Conservation (phyloP, 1,140 invertebrate species). For the Leptoteleia sp. region DNA sequence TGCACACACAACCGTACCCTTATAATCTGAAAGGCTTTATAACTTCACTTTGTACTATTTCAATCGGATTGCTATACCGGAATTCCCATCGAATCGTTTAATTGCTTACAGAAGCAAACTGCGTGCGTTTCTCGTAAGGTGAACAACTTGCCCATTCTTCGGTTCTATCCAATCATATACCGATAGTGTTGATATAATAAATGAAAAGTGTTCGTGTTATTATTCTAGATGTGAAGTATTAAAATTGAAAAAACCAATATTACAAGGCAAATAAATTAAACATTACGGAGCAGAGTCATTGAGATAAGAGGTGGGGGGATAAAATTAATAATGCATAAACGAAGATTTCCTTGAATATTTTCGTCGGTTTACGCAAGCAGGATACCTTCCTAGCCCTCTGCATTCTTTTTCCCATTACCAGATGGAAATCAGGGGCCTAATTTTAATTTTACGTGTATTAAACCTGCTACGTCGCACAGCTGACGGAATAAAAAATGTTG, state of each 20-base stretch:
- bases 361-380: conserved; percentile 36
- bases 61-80: conserved; percentile 61
- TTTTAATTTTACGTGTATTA: conserved; percentile 84
- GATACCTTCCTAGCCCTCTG: conserved; percentile 32
- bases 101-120: conserved; percentile 57
- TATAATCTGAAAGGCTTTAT: conserved; percentile 67
- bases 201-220: no score
- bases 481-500: conserved; percentile 75
- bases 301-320: conserved; percentile 5
- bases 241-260: no score
- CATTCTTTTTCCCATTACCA: conserved; percentile 82
- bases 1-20: conserved; percentile 55
- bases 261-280: conserved; percentile 66
- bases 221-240: no score
- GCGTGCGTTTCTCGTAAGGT: conserved; percentile 28
- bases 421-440: conserved; percentile 83
- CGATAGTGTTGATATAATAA: no score
- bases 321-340: conserved; percentile 67
- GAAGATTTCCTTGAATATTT: conserved; percentile 57
- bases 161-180: no score
- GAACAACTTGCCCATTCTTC: conserved; percentile 8
- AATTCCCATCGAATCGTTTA: conserved; percentile 54
- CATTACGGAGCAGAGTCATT: conserved; percentile 49
- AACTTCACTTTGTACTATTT: conserved; percentile 69
- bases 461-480: conserved; percentile 80